Evolutionary conservation across 2,888 invertebrate species (phyloP).

Genomic region (Rambutsinella grinnellia): DNA sequence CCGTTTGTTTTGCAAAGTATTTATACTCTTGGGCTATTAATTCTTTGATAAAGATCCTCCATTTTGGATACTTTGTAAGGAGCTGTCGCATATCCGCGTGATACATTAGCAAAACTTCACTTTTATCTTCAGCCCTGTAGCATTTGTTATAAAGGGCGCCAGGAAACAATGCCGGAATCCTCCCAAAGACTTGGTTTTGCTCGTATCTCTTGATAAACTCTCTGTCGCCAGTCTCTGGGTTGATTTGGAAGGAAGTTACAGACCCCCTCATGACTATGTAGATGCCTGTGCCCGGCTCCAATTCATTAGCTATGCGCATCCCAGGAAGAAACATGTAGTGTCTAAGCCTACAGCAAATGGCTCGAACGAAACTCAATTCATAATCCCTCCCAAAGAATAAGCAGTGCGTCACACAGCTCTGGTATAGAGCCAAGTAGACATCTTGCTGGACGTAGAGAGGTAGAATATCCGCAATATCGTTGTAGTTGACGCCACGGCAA

Average conservation of each 20-base stretch:
- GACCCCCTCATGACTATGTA: constrained; percentile 59
- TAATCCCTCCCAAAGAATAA: constrained; percentile 38
- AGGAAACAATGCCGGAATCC: constrained; percentile 56
- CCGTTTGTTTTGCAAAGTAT: constrained; percentile 21
- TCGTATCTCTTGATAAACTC: constrained; percentile 57
- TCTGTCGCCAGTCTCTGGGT: constrained; percentile 36
- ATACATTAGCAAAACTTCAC: constrained; percentile 53
- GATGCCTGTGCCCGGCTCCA: constrained; percentile 53
- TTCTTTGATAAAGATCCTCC: constrained; percentile 36
- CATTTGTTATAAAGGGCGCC: constrained; percentile 59
- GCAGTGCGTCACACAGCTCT: constrained; percentile 36
- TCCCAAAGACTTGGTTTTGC: constrained; percentile 52
- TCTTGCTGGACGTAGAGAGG: constrained; percentile 54
- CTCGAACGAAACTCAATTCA: constrained; percentile 47
- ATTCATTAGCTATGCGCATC: constrained; percentile 52
- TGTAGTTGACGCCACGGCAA: constrained; percentile 56
- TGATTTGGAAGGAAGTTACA: constrained; percentile 52
- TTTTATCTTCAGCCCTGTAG: constrained; percentile 56
- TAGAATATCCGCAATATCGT: constrained; percentile 49
- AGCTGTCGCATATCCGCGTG: constrained; percentile 53
- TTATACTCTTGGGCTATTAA: constrained; percentile 33
- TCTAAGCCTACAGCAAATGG: constrained; percentile 50
- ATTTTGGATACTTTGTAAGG: constrained; percentile 34
- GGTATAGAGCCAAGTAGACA: constrained; percentile 56
- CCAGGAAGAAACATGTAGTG: constrained; percentile 59